phyloP scores from a whole-genome alignment of 1,140 invertebrate genomes.

The Popillia japonica region DNA sequence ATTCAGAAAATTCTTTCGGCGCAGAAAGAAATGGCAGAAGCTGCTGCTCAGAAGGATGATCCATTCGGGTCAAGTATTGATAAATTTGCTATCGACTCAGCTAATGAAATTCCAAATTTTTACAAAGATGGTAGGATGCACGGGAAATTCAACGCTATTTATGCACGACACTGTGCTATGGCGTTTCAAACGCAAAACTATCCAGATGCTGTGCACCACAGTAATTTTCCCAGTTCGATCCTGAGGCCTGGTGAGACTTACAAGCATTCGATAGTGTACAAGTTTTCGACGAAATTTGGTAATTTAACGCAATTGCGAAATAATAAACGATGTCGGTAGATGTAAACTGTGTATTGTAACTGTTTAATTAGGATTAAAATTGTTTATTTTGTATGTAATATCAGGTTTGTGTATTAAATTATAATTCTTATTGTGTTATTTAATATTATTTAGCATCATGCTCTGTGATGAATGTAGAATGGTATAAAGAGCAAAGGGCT shows the following conservation, averaged over 20 bases:
- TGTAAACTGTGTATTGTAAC: background rate
- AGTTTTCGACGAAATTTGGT: conserved; percentile 61
- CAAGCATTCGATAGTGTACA: conserved; percentile 68
- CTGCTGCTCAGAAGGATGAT: no score
- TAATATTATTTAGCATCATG: no score
- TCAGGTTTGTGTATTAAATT: no score
- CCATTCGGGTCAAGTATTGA: no score
- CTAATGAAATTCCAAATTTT: conserved; percentile 42
- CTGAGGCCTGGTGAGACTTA: conserved; percentile 75
- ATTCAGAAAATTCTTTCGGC: no score
- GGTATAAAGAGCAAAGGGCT: no score
- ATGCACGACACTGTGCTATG: conserved; percentile 77
- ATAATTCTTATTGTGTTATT: no score
- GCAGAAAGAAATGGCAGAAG: no score
- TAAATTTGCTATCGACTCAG: no score
- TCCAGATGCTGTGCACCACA: conserved; percentile 82
- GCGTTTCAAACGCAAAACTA: conserved; percentile 88
- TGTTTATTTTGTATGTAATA: no score
- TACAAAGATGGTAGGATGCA: conserved; percentile 60
- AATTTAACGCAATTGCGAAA: conserved; percentile 41
- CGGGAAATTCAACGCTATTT: conserved; percentile 73
- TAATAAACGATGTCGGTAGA: background rate
- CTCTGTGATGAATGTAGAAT: no score
- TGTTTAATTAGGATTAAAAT: no score
- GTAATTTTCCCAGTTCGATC: conserved; percentile 74